phyloP scores from a whole-genome alignment of 2,113 vertebrate species.

The Scatophagus argus region DNA sequence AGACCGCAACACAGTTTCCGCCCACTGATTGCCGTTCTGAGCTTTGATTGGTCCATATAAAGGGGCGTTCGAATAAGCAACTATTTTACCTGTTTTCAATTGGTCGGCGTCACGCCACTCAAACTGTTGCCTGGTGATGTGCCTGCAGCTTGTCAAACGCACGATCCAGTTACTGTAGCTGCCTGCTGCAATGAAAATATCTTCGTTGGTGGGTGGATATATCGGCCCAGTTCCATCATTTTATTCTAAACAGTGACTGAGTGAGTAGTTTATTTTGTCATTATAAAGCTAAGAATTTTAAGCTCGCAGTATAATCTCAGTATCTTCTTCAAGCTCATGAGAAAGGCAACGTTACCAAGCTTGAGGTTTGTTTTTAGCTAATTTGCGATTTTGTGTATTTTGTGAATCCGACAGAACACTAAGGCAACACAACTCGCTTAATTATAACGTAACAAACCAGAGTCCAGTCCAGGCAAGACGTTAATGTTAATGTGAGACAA shows the following conservation, averaged over 20 bases:
- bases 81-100: conserved; percentile 25
- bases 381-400: conserved; percentile 45
- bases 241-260: conserved; percentile 59
- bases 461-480: neutral
- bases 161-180: conserved; percentile 79
- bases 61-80: conserved; percentile 53
- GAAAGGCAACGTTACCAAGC: conserved; percentile 23
- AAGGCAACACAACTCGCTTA: conserved; percentile 11
- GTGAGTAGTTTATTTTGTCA: conserved; percentile 62
- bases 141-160: conserved; percentile 76
- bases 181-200: conserved; percentile 81
- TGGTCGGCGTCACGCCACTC: conserved; percentile 71
- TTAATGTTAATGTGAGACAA: neutral
- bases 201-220: conserved; percentile 75
- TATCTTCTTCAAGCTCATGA: neutral
- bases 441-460: neutral
- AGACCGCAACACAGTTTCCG: conserved; percentile 45
- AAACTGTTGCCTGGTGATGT: conserved; percentile 76
- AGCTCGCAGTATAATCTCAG: neutral
- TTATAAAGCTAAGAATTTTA: neutral
- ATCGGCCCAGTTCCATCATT: conserved; percentile 56
- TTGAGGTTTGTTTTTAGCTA: conserved; percentile 56
- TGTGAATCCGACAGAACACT: conserved; percentile 16
- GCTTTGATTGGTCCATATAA: conserved; percentile 62
- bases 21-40: neutral